These are phyloP conservation scores for Stichodactyla mertensii DNA, from an alignment of 64 coral and sea anemone species.

Conservation along the genomic window DNA sequence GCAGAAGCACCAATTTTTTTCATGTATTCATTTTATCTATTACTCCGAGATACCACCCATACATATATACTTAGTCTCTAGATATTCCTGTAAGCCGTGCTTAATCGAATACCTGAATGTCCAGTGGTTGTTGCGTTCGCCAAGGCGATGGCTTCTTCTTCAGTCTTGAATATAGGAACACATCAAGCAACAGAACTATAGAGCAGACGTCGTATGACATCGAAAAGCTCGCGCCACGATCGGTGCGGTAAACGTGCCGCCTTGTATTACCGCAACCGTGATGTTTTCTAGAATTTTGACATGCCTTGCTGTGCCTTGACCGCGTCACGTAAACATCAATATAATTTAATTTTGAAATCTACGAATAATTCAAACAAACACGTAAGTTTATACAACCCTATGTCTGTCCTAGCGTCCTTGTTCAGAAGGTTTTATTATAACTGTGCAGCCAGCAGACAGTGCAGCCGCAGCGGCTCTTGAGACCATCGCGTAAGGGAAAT, in stretches of 20 bases:
- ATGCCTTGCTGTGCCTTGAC: no score
- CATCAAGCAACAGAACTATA: not conserved
- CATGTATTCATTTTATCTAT: not conserved
- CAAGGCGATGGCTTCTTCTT: conserved; percentile 82
- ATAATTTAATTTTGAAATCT: no score
- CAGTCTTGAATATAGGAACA: conserved; percentile 75
- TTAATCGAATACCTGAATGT: conserved; percentile 59
- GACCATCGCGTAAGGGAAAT: conserved; percentile 90
- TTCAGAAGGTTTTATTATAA: conserved; percentile 94
- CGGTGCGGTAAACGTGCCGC: no score
- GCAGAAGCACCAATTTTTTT: no score
- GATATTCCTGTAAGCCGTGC: conserved; percentile 36
- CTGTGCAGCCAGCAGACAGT: conserved; percentile 84
- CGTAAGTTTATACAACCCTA: no score
- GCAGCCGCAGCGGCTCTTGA: conserved; percentile 92
- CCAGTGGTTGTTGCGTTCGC: conserved; percentile 87
- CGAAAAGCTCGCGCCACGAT: no score
- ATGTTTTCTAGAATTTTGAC: no score
- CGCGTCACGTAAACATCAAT: no score
- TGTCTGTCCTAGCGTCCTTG: no score
- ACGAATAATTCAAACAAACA: no score
- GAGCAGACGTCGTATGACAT: no score
- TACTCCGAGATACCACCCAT: conserved; percentile 30
- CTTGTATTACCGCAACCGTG: no score
- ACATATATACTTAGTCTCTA: conserved; percentile 28